Evolutionary conservation across 1,140 invertebrate genomes (phyloP).

Genomic region (Helicorthomorpha holstii): DNA sequence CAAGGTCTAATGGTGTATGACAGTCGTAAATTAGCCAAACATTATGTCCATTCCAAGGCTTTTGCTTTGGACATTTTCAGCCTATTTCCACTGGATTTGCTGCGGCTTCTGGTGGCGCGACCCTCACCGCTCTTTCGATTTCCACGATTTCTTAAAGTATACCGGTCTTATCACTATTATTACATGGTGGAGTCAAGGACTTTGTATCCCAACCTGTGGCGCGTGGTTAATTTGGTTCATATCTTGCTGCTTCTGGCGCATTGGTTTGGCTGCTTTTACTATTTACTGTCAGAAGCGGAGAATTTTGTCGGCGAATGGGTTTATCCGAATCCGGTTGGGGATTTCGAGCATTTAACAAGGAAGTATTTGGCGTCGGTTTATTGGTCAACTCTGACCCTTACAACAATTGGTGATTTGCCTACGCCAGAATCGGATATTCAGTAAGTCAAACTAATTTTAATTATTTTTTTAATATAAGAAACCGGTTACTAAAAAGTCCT

Average conservation of each 20-base stretch:
- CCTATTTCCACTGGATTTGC: constrained; percentile 66
- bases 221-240: constrained; percentile 88
- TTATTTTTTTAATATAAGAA: no score
- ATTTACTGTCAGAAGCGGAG: constrained; percentile 78
- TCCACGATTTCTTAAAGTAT: constrained; percentile 47
- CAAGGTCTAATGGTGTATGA: constrained; percentile 89
- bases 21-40: constrained; percentile 66
- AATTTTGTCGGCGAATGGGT: constrained; percentile 81
- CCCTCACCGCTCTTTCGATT: constrained; percentile 23
- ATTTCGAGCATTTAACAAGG: constrained; percentile 66
- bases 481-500: no score
- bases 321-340: constrained; percentile 54
- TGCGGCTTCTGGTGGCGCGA: constrained; percentile 57
- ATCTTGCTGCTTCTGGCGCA: constrained; percentile 85
- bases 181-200: constrained; percentile 91
- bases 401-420: constrained; percentile 85
- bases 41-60: constrained; percentile 66
- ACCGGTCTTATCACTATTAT: constrained; percentile 79
- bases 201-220: constrained; percentile 86
- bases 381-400: constrained; percentile 92
- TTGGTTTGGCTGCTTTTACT: constrained; percentile 97
- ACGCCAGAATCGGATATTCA: constrained; percentile 87
- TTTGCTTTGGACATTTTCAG: constrained; percentile 72
- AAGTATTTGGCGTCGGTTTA: constrained; percentile 89
- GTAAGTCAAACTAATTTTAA: constrained; percentile 65